These are phyloP conservation scores for Zygaena filipendulae DNA, from an alignment of 2,888 invertebrate genomes.

Conservation along the genomic window DNA sequence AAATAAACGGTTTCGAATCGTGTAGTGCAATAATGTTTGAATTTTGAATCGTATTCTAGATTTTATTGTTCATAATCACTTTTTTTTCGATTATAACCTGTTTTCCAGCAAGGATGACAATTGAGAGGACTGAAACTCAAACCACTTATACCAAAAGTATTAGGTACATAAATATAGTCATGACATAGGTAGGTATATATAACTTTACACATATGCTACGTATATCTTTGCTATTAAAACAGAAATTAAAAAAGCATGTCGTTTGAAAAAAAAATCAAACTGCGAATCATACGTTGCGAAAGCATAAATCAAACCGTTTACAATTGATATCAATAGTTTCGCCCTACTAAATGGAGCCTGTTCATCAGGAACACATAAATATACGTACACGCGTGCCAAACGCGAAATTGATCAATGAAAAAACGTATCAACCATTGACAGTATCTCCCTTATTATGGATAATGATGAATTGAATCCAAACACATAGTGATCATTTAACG, in stretches of 20 bases:
- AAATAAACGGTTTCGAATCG: conserved; percentile 5
- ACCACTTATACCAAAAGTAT: too few species aligned
- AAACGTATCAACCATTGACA: conserved; percentile 41
- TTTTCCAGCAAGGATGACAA: too few species aligned
- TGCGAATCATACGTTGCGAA: conserved; percentile 37
- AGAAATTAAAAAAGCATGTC: too few species aligned
- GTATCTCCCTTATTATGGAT: conserved; percentile 41
- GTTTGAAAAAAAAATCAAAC: too few species aligned
- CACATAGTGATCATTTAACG: neutral
- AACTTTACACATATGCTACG: too few species aligned
- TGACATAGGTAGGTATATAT: too few species aligned
- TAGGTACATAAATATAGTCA: too few species aligned
- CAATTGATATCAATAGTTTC: conserved; percentile 43
- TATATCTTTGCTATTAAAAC: too few species aligned
- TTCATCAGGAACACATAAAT: conserved; percentile 51
- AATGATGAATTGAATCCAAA: conserved; percentile 38
- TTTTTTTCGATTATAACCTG: too few species aligned
- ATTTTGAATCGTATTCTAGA: too few species aligned
- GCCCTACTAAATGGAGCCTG: conserved; percentile 45
- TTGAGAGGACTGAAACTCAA: too few species aligned
- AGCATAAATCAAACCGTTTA: conserved; percentile 50
- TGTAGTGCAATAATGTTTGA: conserved; percentile 5
- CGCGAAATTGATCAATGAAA: conserved; percentile 42
- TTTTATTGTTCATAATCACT: too few species aligned
- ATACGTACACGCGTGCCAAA: conserved; percentile 41